Evolutionary conservation across 1,140 invertebrate genomes (phyloP), one percentile per base, ranked within the genome.

Genomic region (Drosophila repletoides): DNA sequence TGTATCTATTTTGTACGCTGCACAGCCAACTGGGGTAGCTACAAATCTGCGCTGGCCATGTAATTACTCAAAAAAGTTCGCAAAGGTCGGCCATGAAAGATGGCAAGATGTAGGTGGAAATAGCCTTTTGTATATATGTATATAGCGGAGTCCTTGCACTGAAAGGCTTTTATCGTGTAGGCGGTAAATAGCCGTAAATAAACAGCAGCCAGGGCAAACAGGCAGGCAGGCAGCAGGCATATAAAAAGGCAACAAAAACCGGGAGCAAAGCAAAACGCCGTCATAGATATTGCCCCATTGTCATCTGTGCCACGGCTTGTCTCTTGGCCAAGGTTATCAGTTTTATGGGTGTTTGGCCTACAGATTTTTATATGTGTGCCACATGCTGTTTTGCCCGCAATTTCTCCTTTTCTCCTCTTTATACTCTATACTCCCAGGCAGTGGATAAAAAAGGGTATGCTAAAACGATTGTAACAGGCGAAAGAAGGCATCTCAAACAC

Each of bases 151-250:
- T n/a, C n/a, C n/a, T n/a, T n/a, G 53, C 65, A 38, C 46, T 70
- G 72, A 79, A 84, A 86, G 72, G 80, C 75, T 86, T 86, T 86
- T 86, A 86, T 86, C 80, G 63, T 76, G 80, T 86, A 76, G 79
- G 80, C 76, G 80, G 80, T 66, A 72, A 86, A 86, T 63, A 75
- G 80, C 72, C 72, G 76, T 86, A 86, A 86, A 86, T 86, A 86
- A 86, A 80, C 67, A 72, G 72, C 15, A n/a, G n/a, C n/a, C n/a
- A n/a, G n/a, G n/a, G n/a, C n/a, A n/a, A n/a, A n/a, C n/a, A n/a
- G n/a, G n/a, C n/a, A n/a, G n/a, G n/a, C n/a, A n/a, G n/a, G n/a
- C n/a, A n/a, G n/a, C 51, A 36, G 56, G 45, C 71, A 59, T 76
- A 84, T 75, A 84, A 83, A 76, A 79, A 31, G 70, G 64, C 73